A percentile compares a stretch with the other conserved stretches of the same genome.
These are phyloP conservation scores for Lepidurus packardi DNA, from an alignment of 1,140 invertebrate genomes.

Conservation along the genomic window DNA sequence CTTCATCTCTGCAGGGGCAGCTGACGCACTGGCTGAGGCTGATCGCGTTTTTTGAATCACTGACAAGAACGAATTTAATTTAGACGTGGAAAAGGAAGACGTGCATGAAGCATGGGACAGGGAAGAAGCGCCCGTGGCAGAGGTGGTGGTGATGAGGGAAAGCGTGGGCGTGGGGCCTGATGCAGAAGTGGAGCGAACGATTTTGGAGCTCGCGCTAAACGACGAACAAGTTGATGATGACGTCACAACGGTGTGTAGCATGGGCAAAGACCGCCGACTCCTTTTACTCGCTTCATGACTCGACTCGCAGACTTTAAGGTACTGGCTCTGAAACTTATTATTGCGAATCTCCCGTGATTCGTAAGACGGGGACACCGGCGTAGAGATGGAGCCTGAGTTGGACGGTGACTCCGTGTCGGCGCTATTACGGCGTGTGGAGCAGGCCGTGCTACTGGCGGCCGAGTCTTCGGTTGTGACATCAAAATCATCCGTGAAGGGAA, in stretches of 20 bases:
- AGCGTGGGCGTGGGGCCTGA: conserved; percentile 8
- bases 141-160: background rate
- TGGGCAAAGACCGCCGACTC: background rate
- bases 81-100: conserved; percentile 65
- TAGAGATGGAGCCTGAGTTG: background rate
- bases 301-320: background rate
- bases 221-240: background rate
- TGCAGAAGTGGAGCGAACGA: background rate
- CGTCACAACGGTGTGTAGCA: background rate
- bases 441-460: background rate
- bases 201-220: background rate
- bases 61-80: conserved; percentile 76
- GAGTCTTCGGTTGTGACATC: conserved; percentile 1
- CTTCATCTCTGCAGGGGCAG: background rate
- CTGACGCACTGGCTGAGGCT: conserved; percentile 6
- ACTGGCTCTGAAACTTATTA: background rate
- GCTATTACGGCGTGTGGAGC: background rate
- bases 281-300: background rate
- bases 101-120: conserved; percentile 32
- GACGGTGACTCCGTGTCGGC: background rate
- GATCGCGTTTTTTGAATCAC: conserved; percentile 59
- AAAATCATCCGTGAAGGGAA: background rate
- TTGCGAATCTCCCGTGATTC: background rate
- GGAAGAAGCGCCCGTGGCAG: background rate
- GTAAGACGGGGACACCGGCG: background rate